A percentile compares a stretch with the other conserved stretches of the same genome.
These are phyloP conservation scores for Drosophila orena DNA, from an alignment of 1,140 invertebrate genomes.

Conservation along the genomic window DNA sequence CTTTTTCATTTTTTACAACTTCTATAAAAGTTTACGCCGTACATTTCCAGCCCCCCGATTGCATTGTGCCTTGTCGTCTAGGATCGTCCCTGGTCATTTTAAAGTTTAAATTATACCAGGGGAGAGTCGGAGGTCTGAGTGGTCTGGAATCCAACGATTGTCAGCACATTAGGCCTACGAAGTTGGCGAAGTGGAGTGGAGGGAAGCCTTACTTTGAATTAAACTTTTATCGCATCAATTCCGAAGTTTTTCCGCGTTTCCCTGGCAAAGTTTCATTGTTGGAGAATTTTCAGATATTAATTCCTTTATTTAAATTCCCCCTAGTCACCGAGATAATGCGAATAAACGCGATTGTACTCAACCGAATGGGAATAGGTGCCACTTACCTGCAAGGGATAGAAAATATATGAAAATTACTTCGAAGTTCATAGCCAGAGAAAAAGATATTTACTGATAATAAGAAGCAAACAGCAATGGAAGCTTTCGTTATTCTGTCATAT, in stretches of 20 bases:
- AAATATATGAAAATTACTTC: conserved; percentile 8
- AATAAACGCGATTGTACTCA: conserved; percentile 31
- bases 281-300: conserved; percentile 57
- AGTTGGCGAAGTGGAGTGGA: conserved; percentile 1
- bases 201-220: conserved; percentile 36
- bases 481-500: no score
- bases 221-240: conserved; percentile 62
- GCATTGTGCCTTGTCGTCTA: conserved; percentile 39
- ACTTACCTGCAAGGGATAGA: conserved; percentile 66
- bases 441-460: no score
- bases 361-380: conserved; percentile 3
- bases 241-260: conserved; percentile 22
- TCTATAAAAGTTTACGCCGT: conserved; percentile 58
- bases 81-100: conserved; percentile 67
- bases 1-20: conserved; percentile 79
- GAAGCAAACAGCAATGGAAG: no score
- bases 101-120: conserved; percentile 73
- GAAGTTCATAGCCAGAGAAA: not conserved
- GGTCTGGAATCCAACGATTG: conserved; percentile 67
- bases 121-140: conserved; percentile 30
- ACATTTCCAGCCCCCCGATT: conserved; percentile 18
- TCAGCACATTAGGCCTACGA: conserved; percentile 73
- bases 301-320: conserved; percentile 71
- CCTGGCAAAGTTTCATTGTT: conserved; percentile 72
- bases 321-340: conserved; percentile 47